A percentile compares a stretch with the other conserved stretches of the same genome.
phyloP scores from a whole-genome alignment of 1,140 invertebrate genomes.

The Drosophila kepulauana region DNA sequence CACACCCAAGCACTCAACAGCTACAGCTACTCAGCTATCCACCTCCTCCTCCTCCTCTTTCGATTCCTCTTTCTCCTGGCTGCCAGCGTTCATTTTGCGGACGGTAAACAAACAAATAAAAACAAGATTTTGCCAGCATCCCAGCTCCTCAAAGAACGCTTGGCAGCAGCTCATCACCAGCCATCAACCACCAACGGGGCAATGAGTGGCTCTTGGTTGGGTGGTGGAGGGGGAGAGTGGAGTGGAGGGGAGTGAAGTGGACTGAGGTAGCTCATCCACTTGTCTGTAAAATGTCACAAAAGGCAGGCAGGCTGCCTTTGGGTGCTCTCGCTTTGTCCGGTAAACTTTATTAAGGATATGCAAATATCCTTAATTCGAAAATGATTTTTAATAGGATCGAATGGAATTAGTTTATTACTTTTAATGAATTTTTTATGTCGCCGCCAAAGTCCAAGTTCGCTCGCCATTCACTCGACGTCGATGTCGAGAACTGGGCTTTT shows the following conservation, averaged over 20 bases:
- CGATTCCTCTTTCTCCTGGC: neutral
- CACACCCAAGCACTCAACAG: slow-evolving; percentile 5
- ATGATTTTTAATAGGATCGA: slow-evolving; percentile 85
- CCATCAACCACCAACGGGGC: slow-evolving; percentile 71
- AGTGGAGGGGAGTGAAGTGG: no score
- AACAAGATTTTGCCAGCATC: slow-evolving; percentile 65
- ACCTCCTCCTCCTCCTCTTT: neutral
- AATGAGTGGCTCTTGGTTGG: slow-evolving; percentile 41
- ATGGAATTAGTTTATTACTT: slow-evolving; percentile 85
- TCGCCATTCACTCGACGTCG: neutral
- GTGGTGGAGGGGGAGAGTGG: neutral
- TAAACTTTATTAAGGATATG: slow-evolving; percentile 84
- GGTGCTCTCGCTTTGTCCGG: slow-evolving; percentile 60
- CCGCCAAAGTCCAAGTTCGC: slow-evolving; percentile 28
- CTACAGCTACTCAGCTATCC: neutral
- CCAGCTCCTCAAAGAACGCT: neutral
- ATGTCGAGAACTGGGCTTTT: slow-evolving; percentile 39
- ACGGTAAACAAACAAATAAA: slow-evolving; percentile 84
- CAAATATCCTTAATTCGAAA: slow-evolving; percentile 85
- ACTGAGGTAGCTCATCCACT: slow-evolving; percentile 62
- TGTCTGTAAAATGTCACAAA: slow-evolving; percentile 82
- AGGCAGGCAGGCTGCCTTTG: slow-evolving; percentile 20
- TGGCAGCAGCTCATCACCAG: slow-evolving; percentile 59
- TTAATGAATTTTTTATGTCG: slow-evolving; percentile 85
- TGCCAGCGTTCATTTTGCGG: slow-evolving; percentile 79